Evolutionary conservation across 2,113 vertebrate species (phyloP), one percentile per base, ranked within the genome.

Genomic region (Malurus cyaneus): DNA sequence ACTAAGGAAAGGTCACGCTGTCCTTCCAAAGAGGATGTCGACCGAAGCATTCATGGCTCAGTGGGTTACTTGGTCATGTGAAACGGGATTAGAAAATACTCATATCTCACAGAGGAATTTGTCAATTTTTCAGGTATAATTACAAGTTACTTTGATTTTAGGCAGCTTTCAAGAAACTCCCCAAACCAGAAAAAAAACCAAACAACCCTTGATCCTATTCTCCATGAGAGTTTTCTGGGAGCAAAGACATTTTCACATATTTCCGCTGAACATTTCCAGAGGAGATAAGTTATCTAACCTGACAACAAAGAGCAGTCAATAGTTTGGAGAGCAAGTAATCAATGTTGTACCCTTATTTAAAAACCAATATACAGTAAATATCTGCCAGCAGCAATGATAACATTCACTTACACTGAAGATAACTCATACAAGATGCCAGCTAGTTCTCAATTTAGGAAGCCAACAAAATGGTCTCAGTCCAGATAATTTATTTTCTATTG

Each of bases 331-430:
- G 64, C 39, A 88, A 85, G 56, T 78, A 96, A 97, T 97, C 94
- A 85, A 94, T 96, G 89, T 44, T 85, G 65, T 57, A 77, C 47
- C 94, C 93, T 97, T 97, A 96, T 96, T 97, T 96, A 96, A 97
- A 97, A 97, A 95, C 9, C 92, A 97, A 97, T 95, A 96, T 66
- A 96, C 65, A 94, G 88, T 95, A 96, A 97, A 87, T 80, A 97
- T 64, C 79, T 93, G 69, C 60, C 70, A 92, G 62, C n/a, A 50
- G 26, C 56, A 53, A 54, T 44, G 49, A 54, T 62, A 67, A 83
- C 31, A 64, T 73, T 94, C 80, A 80, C 69, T 36, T 87, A 71
- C 29, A 54, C 36, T 80, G 20, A 47, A 94, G 89, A 95, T 91
- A 93, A 93, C 44, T 97, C 82, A 79, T n/a, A 60, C 17, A 54